Percentiles rank a stretch among this genome's conserved stretches.
Evolutionary conservation across 1,140 invertebrate species (phyloP).

Genomic region (Drosophila pectinifera): DNA sequence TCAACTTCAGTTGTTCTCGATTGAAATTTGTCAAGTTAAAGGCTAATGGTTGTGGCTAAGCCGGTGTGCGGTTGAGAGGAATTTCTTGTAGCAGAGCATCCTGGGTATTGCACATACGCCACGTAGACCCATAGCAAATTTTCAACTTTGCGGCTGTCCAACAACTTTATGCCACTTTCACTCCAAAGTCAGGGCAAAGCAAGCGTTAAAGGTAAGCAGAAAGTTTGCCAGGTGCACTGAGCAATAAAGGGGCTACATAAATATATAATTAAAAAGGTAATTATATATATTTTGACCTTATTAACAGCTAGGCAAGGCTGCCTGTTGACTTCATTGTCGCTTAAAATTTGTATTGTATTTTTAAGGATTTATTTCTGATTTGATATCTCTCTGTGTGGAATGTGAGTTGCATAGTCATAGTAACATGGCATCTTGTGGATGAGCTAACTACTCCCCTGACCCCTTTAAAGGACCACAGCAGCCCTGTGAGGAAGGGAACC

Average conservation of each 20-base stretch:
- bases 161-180: slow-evolving; percentile 28
- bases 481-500: no score
- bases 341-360: not conserved
- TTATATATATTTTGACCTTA: no score
- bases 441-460: slow-evolving; percentile 12
- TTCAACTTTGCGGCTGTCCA: slow-evolving; percentile 41
- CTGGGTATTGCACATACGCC: slow-evolving; percentile 38
- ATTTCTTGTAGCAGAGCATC: not conserved
- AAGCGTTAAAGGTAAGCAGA: slow-evolving; percentile 40
- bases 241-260: not conserved
- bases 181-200: slow-evolving; percentile 29
- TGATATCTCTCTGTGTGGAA: not conserved
- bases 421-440: not conserved
- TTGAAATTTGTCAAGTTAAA: slow-evolving; percentile 31
- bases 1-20: slow-evolving; percentile 27
- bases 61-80: not conserved
- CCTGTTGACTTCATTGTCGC: not conserved
- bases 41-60: not conserved
- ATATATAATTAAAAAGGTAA: not conserved
- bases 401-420: not conserved
- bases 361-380: not conserved
- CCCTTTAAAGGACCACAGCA: slow-evolving; percentile 8
- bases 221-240: slow-evolving; percentile 16
- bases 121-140: slow-evolving; percentile 22
- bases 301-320: not conserved